These are phyloP conservation scores for Carettochelys insculpta DNA, from an alignment of 2,113 vertebrate species.

Conservation along the genomic window DNA sequence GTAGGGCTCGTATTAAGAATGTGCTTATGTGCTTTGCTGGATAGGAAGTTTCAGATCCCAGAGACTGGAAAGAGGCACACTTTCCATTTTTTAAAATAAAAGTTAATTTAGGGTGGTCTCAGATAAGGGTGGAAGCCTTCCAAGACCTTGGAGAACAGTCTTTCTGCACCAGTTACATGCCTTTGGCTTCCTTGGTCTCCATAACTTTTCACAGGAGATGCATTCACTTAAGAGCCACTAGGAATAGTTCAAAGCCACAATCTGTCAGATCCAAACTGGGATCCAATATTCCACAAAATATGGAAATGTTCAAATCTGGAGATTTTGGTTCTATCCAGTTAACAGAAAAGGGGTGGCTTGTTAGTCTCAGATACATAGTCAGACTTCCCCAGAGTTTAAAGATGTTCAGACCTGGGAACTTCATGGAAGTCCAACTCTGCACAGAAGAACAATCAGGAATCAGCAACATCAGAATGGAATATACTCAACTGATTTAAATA, in stretches of 20 bases:
- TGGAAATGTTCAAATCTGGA: neutral
- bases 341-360: neutral
- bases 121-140: neutral
- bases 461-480: fast-evolving
- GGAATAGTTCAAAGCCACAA: neutral
- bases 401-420: neutral
- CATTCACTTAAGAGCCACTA: neutral
- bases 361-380: neutral
- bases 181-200: neutral
- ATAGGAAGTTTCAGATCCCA: neutral
- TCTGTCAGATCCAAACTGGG: neutral
- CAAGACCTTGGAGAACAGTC: too few species aligned
- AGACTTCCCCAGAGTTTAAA: neutral
- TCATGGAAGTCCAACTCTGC: neutral
- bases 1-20: neutral
- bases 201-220: neutral
- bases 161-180: neutral
- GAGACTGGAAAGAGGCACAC: neutral
- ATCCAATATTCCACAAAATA: neutral
- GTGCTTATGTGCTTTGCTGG: neutral
- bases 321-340: neutral
- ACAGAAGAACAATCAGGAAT: neutral
- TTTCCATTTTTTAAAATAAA: neutral
- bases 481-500: fast-evolving
- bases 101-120: neutral